Base-by-base conservation (phyloP, 64 coral and sea anemone species). In the Pocillopora damicornis region DNA sequence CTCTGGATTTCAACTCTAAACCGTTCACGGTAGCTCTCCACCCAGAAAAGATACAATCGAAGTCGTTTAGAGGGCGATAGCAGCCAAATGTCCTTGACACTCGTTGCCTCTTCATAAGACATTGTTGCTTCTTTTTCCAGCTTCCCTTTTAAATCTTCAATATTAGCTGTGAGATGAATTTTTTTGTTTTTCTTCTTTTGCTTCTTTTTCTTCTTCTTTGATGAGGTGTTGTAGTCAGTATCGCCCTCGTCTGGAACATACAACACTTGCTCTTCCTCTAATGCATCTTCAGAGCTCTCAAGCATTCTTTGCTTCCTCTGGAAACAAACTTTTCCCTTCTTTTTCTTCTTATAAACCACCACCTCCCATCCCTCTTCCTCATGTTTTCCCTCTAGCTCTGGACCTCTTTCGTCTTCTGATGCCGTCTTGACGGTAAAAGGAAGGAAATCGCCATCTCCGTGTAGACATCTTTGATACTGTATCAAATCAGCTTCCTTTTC, bases 31-130 rank as follows among this genome's bases (percentile, higher is more conserved):
- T 79, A 79, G 25, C 34, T 89, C n/a, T 89, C 38, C 13, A 80
- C 37, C 88, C 88, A 89, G n/a, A 22, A 79, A 23, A 89, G 76
- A 17, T 89, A 89, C n/a, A 89, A 57, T 18, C 76, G 45, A 73
- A 80, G 62, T 59, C 88, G 38, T 60, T 79, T 38, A 3, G 64
- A 67, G 9, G 56, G 77, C 12, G 22, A 13, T 73, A 89, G 18
- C 35, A 30, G 30, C 88, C 88, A 89, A 57, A 89, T 80, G 77
- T 73, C 72, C 9, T 38, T 2, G 16, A 80, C 78, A 1, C 7
- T 25, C 58, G 20, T 72, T 15, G 22, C 68, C 59, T 89, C 88
- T 1, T 79, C 76, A 60, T 18, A 2, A 7, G 58, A 42, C 86
- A 88, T 88, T 18, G 15, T 77, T 79, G 22, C 1, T 26, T 60